These are phyloP conservation scores for Trichosurus vulpecula DNA, from an alignment of 2,797 vertebrate genomes.

Conservation along the genomic window DNA sequence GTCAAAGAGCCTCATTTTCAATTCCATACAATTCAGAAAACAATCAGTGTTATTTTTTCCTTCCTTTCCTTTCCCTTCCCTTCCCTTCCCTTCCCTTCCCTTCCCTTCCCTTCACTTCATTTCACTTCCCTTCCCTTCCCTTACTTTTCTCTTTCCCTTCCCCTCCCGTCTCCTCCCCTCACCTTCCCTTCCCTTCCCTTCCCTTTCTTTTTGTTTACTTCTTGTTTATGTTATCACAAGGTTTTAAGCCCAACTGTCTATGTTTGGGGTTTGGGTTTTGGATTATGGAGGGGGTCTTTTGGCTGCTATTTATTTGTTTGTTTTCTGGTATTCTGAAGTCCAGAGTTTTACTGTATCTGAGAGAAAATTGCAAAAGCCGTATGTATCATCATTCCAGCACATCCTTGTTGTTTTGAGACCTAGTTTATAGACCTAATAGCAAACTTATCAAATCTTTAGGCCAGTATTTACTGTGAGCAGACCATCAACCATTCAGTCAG, in stretches of 20 bases:
- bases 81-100: no score
- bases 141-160: no score
- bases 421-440: not conserved
- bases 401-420: not conserved
- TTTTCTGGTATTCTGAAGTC: not conserved
- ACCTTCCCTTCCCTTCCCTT: not conserved
- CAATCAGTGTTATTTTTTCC: slow-evolving; percentile 3
- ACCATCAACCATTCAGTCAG: not conserved
- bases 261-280: not conserved
- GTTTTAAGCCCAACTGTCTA: no score
- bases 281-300: not conserved
- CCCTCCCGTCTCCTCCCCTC: no score
- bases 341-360: not conserved
- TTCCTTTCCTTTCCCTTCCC: not conserved
- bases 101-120: not conserved
- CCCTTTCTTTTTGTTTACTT: not conserved
- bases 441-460: not conserved
- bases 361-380: not conserved
- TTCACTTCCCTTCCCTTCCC: no score
- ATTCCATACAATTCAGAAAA: slow-evolving; percentile 14
- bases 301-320: not conserved
- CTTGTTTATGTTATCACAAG: not conserved
- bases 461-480: not conserved
- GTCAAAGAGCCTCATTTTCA: slow-evolving; percentile 56
- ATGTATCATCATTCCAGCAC: not conserved